Conservation (phyloP, 2,888 invertebrate species). For the Callyntrura sp. region DNA sequence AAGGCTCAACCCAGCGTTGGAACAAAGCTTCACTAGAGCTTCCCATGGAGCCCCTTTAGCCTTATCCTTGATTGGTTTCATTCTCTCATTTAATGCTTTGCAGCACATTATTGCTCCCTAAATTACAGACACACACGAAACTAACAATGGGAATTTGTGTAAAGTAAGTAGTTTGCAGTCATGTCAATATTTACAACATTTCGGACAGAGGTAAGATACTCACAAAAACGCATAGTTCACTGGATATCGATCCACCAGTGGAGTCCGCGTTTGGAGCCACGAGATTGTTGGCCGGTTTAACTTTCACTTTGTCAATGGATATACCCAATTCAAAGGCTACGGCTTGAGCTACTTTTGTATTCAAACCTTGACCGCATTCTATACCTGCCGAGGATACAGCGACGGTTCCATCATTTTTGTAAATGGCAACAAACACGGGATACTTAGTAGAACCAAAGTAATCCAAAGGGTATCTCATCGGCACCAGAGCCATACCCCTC, state of each 20-base stretch:
- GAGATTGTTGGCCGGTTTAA: conserved; percentile 85
- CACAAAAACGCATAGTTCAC: conserved; percentile 84
- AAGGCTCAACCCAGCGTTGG: conserved; percentile 76
- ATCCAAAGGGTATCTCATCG: conserved; percentile 87
- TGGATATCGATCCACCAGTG: conserved; percentile 85
- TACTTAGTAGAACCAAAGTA: conserved; percentile 85
- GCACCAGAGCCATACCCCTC: conserved; percentile 81
- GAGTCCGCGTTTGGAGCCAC: conserved; percentile 84
- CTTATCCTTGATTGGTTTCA: conserved; percentile 85
- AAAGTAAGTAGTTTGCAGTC: not conserved
- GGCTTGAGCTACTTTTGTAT: conserved; percentile 89
- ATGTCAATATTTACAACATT: too few relatives aligned
- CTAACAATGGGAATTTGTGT: not conserved
- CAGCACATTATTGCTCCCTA: conserved; percentile 85
- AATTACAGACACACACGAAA: not conserved
- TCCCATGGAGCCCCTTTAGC: conserved; percentile 83
- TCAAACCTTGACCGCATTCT: conserved; percentile 91
- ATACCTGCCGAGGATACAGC: conserved; percentile 86
- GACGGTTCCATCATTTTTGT: conserved; percentile 85
- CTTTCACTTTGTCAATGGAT: conserved; percentile 85
- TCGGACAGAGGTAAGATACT: too few relatives aligned
- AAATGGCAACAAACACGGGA: conserved; percentile 88
- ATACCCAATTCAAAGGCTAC: conserved; percentile 85
- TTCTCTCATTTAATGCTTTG: conserved; percentile 84
- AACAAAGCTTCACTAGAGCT: conserved; percentile 73